These are phyloP conservation scores for Telmatherina bonti DNA, from an alignment of 2,797 vertebrate genomes.

Conservation along the genomic window DNA sequence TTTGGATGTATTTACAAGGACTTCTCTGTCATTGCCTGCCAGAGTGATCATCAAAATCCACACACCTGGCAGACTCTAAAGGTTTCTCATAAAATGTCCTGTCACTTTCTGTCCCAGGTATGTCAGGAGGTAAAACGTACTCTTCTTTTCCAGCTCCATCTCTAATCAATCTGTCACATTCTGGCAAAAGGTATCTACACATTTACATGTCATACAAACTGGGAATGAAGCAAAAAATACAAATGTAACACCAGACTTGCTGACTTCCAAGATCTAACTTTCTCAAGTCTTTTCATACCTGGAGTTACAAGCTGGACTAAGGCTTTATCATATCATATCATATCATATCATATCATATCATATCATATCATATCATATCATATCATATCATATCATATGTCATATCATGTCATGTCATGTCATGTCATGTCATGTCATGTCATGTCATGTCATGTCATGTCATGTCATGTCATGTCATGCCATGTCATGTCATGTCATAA, in stretches of 20 bases:
- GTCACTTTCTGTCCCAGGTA: conserved; percentile 13
- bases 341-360: too few species aligned
- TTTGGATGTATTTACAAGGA: conserved; percentile 18
- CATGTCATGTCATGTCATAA: too few species aligned
- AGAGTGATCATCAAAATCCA: conserved; percentile 28
- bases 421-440: too few species aligned
- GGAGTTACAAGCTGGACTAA: conserved; percentile 61
- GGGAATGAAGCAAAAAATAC: conserved; percentile 39
- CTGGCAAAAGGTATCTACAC: conserved; percentile 69
- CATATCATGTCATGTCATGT: too few species aligned
- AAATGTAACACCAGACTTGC: conserved; percentile 60
- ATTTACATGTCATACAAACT: conserved; percentile 58
- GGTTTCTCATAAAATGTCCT: conserved; percentile 23
- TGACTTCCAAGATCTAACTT: conserved; percentile 56
- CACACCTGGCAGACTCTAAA: conserved; percentile 52
- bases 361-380: too few species aligned
- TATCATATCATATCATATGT: too few species aligned
- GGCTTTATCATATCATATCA: conserved; percentile 56
- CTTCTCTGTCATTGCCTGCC: conserved; percentile 61
- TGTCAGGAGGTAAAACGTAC: conserved; percentile 30
- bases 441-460: too few species aligned
- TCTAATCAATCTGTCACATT: conserved; percentile 67
- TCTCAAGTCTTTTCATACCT: conserved; percentile 49
- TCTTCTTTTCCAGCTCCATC: conserved; percentile 49
- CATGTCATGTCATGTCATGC: too few species aligned